A percentile compares a stretch with the other conserved stretches of the same genome.
Conservation (phyloP, 1,140 invertebrate genomes). For the Eulimnadia texana region DNA sequence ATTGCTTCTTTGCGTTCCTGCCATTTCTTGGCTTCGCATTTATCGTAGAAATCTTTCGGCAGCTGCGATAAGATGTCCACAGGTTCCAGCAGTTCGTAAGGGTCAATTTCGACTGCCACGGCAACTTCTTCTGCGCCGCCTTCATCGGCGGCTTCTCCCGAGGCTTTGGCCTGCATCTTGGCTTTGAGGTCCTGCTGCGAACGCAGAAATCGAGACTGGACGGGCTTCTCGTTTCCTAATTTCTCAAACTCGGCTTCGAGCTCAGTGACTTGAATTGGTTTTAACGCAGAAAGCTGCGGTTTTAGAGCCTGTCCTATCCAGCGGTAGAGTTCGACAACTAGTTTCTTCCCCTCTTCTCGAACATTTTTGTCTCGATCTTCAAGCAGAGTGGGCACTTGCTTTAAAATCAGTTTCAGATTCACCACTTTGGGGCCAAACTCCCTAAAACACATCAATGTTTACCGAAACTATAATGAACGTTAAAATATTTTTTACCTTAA, state of each 20-base stretch:
- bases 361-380: slow-evolving; percentile 86
- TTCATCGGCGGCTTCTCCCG: slow-evolving; percentile 31
- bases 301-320: slow-evolving; percentile 80
- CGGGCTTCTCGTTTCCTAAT: slow-evolving; percentile 48
- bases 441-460: slow-evolving; percentile 30
- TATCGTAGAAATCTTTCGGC: slow-evolving; percentile 91
- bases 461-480: background rate
- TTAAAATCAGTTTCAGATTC: slow-evolving; percentile 72
- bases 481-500: slow-evolving; percentile 37
- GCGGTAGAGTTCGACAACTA: slow-evolving; percentile 81
- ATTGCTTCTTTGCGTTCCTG: slow-evolving; percentile 85
- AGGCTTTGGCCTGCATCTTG: slow-evolving; percentile 39
- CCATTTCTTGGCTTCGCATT: slow-evolving; percentile 94
- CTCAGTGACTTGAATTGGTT: slow-evolving; percentile 75
- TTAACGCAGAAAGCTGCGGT: slow-evolving; percentile 67
- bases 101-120: slow-evolving; percentile 59
- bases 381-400: slow-evolving; percentile 65
- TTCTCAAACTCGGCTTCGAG: slow-evolving; percentile 77
- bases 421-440: slow-evolving; percentile 89
- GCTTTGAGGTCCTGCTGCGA: slow-evolving; percentile 75
- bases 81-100: slow-evolving; percentile 76
- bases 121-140: slow-evolving; percentile 17
- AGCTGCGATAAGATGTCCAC: slow-evolving; percentile 84
- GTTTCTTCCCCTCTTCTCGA: slow-evolving; percentile 72
- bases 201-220: slow-evolving; percentile 61